These are phyloP conservation scores for Gibbula magus DNA, from an alignment of 2,888 invertebrate genomes.

Conservation along the genomic window DNA sequence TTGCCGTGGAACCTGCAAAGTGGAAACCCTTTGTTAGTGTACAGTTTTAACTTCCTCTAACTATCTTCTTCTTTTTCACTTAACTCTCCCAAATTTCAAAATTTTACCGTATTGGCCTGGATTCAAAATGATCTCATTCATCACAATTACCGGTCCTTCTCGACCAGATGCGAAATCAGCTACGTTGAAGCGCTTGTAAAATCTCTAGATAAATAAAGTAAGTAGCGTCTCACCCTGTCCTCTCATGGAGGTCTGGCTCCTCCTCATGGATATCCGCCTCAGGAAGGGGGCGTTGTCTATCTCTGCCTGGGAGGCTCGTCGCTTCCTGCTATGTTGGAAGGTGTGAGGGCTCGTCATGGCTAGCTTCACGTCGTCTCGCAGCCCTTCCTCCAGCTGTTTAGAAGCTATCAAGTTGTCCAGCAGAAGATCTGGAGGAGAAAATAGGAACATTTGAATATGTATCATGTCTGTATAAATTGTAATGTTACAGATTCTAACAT, in stretches of 20 bases:
- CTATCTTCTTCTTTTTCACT: too few species aligned
- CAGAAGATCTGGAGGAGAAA: conserved; percentile 81
- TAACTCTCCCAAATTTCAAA: too few species aligned
- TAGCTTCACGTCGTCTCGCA: conserved; percentile 87
- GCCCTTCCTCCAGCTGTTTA: conserved; percentile 83
- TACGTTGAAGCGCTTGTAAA: too few species aligned
- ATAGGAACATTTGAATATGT: background rate
- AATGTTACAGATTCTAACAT: too few species aligned
- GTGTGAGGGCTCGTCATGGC: conserved; percentile 91
- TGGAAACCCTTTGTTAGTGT: too few species aligned
- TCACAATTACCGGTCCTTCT: too few species aligned
- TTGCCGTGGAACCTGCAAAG: conserved; percentile 27
- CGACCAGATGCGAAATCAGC: too few species aligned
- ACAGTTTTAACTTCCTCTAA: too few species aligned
- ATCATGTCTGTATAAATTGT: too few species aligned
- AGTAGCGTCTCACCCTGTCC: conserved; percentile 11
- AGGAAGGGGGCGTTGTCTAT: conserved; percentile 43
- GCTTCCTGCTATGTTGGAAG: conserved; percentile 88
- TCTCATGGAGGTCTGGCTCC: conserved; percentile 50
- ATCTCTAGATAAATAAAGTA: too few species aligned
- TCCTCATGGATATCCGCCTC: conserved; percentile 48
- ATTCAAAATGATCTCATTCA: too few species aligned
- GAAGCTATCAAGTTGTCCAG: conserved; percentile 91
- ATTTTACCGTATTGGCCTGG: too few species aligned
- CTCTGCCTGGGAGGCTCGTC: conserved; percentile 45